Conservation (phyloP, 2,888 invertebrate species). For the Drosophila leonis region DNA sequence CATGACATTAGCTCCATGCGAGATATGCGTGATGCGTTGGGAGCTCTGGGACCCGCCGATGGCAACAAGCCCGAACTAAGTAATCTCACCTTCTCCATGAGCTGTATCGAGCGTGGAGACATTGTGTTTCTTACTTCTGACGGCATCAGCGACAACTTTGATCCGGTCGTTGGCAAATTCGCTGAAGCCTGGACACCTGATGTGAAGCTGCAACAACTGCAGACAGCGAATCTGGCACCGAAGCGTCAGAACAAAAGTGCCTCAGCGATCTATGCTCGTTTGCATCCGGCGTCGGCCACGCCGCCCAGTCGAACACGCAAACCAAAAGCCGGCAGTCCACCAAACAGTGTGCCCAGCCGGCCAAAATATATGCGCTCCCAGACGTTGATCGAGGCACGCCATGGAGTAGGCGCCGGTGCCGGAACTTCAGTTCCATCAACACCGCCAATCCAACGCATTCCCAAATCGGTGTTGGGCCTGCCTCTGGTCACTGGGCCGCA, state of each 20-base stretch:
- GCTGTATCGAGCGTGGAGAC: slow-evolving; percentile 91
- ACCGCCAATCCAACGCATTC: slow-evolving; percentile 80
- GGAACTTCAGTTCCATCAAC: slow-evolving; percentile 35
- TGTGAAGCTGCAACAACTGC: slow-evolving; percentile 72
- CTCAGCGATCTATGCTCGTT: slow-evolving; percentile 82
- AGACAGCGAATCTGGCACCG: slow-evolving; percentile 71
- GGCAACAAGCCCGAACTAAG: slow-evolving; percentile 93
- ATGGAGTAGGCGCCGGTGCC: slow-evolving; percentile 57
- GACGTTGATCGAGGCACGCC: slow-evolving; percentile 85
- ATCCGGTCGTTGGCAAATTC: slow-evolving; percentile 95
- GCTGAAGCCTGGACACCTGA: slow-evolving; percentile 87
- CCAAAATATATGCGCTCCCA: slow-evolving; percentile 85
- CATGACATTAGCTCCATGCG: slow-evolving; percentile 92
- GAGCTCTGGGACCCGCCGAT: slow-evolving; percentile 94
- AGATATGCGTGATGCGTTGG: slow-evolving; percentile 95
- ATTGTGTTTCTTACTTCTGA: slow-evolving; percentile 95
- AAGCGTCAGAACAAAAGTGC: slow-evolving; percentile 85
- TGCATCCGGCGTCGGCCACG: slow-evolving; percentile 74
- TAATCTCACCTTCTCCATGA: slow-evolving; percentile 94
- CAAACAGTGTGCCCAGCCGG: slow-evolving; percentile 80
- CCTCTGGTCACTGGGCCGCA: slow-evolving; percentile 91
- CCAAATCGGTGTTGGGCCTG: slow-evolving; percentile 87
- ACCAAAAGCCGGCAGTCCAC: slow-evolving; percentile 61
- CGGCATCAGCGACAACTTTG: slow-evolving; percentile 95
- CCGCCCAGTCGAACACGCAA: slow-evolving; percentile 60